These are phyloP conservation scores for Balaenoptera acutorostrata DNA, from an alignment of 2,113 vertebrate species.

Conservation along the genomic window DNA sequence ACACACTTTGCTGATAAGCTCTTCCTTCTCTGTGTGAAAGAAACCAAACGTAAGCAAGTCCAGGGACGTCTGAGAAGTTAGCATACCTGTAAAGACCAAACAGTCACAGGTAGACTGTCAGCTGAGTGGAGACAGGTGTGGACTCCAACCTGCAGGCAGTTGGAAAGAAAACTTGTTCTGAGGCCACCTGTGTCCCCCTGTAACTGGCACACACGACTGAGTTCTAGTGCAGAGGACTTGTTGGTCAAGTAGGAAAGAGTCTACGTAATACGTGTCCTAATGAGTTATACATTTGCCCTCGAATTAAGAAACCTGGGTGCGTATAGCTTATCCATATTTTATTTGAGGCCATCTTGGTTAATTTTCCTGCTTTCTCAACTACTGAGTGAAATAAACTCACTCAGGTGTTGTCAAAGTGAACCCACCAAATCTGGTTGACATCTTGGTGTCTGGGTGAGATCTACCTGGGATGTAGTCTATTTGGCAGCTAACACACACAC, in stretches of 20 bases:
- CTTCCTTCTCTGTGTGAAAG: conserved; percentile 18
- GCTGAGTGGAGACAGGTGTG: neutral
- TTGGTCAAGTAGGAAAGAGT: neutral
- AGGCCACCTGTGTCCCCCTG: neutral
- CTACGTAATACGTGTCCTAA: neutral
- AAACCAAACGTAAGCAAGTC: neutral
- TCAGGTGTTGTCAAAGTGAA: neutral
- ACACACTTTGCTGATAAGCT: neutral
- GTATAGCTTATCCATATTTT: neutral
- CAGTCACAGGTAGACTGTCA: neutral
- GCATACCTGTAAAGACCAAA: neutral
- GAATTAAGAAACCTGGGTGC: neutral
- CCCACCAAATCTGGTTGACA: neutral
- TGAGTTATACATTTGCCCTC: neutral
- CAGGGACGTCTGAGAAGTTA: neutral
- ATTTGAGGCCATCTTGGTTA: neutral
- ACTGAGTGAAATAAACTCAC: neutral
- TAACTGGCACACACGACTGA: neutral
- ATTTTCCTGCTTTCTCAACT: conserved; percentile 5
- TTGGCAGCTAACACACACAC: neutral
- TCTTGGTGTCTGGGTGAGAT: neutral
- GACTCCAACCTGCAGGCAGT: neutral
- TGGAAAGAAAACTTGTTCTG: neutral
- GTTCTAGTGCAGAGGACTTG: neutral
- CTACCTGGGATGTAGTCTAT: neutral